phyloP scores from a whole-genome alignment of 2,888 invertebrate genomes.

The Noctua janthina region DNA sequence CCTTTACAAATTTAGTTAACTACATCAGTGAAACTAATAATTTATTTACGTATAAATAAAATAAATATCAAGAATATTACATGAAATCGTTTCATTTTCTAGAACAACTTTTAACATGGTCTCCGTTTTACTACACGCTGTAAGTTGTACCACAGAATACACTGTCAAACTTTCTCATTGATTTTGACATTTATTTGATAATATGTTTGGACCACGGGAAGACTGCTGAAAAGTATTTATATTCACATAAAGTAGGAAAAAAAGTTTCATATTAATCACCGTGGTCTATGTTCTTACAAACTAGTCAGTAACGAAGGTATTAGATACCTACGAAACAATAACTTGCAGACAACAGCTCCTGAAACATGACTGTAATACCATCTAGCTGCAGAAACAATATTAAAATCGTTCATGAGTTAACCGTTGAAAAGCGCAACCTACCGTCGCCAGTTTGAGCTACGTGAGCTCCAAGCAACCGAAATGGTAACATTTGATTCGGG shows the following conservation, averaged over 20 bases:
- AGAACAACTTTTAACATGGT: background rate
- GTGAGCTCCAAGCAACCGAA: background rate
- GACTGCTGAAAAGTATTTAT: background rate
- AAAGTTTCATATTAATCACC: background rate
- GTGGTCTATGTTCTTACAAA: background rate
- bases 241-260: background rate
- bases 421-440: conserved; percentile 18
- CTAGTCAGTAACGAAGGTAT: background rate
- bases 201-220: background rate
- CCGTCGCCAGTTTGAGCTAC: background rate
- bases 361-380: conserved; percentile 3
- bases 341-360: background rate
- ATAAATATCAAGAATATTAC: conserved; percentile 66
- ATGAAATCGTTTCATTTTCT: conserved; percentile 39
- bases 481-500: background rate
- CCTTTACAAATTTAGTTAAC: conserved; percentile 62
- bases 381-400: conserved; percentile 5
- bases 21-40: conserved; percentile 70
- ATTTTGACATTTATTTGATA: background rate
- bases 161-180: background rate
- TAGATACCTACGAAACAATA: background rate
- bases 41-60: conserved; percentile 71
- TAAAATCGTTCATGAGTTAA: background rate
- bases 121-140: background rate
- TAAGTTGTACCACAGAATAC: background rate